These are phyloP conservation scores for Pemphredon lugubris DNA, from an alignment of 2,888 invertebrate species.

Conservation along the genomic window DNA sequence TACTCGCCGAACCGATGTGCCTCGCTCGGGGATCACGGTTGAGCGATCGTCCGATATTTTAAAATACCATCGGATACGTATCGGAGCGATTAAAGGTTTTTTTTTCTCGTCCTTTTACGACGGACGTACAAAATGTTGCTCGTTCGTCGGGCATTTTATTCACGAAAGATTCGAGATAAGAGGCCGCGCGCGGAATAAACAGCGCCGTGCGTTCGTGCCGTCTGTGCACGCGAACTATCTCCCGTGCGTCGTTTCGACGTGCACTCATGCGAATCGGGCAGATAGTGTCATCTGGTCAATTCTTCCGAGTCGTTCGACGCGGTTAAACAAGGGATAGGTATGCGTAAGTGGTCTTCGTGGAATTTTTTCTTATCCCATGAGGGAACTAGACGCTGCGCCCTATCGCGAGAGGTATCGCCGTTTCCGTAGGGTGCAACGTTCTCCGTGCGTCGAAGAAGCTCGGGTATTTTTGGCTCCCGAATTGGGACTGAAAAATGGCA, in stretches of 20 bases:
- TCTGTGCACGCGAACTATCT: conserved; percentile 24
- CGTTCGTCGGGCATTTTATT: conserved; percentile 3
- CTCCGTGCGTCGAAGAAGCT: conserved; percentile 1
- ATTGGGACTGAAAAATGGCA: not conserved
- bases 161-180: conserved; percentile 40
- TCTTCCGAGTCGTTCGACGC: conserved; percentile 11
- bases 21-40: not conserved
- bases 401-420: conserved; percentile 13
- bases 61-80: not conserved
- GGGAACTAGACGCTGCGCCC: not conserved
- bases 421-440: conserved; percentile 1
- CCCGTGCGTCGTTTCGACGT: conserved; percentile 13
- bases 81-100: conserved; percentile 18
- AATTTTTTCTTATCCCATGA: conserved; percentile 26
- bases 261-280: conserved; percentile 46
- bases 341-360: conserved; percentile 7
- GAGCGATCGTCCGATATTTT: not conserved
- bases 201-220: conserved; percentile 18
- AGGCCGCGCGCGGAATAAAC: conserved; percentile 10
- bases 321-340: conserved; percentile 33
- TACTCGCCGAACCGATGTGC: not conserved
- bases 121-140: conserved; percentile 6
- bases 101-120: conserved; percentile 3
- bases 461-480: not conserved
- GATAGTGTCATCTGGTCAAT: conserved; percentile 48